These are phyloP conservation scores for Helogale parvula DNA, from an alignment of 2,113 vertebrate species.

Conservation along the genomic window DNA sequence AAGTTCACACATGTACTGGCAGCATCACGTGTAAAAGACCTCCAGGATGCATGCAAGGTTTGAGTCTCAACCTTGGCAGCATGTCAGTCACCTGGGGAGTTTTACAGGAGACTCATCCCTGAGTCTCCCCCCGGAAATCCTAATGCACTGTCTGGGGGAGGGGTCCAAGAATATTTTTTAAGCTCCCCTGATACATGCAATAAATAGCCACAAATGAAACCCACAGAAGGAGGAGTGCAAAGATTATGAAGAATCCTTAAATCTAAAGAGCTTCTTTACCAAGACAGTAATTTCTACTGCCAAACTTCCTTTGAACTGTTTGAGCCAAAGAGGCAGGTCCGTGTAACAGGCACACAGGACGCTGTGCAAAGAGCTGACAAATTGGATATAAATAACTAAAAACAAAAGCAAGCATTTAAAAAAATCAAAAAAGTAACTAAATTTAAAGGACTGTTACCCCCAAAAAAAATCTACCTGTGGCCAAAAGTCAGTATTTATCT, in stretches of 20 bases:
- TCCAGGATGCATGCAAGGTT: background rate
- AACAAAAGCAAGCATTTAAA: background rate
- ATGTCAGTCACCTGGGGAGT: background rate
- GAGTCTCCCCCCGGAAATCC: background rate
- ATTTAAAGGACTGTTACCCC: background rate
- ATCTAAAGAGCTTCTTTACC: background rate
- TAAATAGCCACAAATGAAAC: background rate
- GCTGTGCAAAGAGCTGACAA: background rate
- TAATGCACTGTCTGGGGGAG: background rate
- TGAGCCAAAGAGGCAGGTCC: background rate
- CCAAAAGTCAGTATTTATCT: background rate
- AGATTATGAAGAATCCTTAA: background rate
- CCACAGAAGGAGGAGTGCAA: background rate
- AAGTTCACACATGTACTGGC: background rate
- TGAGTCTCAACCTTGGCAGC: background rate
- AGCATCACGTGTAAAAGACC: background rate
- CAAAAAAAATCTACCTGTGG: background rate
- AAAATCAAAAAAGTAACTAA: constrained; percentile 1
- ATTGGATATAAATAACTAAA: background rate
- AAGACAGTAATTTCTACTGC: background rate
- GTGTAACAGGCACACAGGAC: background rate
- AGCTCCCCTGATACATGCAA: background rate
- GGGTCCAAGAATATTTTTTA: background rate
- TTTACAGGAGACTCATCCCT: background rate
- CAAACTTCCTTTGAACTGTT: background rate